Evolutionary conservation across 2,113 vertebrate species (phyloP), one percentile per base, ranked within the genome.

Genomic region (Heterotilapia buettikoferi): DNA sequence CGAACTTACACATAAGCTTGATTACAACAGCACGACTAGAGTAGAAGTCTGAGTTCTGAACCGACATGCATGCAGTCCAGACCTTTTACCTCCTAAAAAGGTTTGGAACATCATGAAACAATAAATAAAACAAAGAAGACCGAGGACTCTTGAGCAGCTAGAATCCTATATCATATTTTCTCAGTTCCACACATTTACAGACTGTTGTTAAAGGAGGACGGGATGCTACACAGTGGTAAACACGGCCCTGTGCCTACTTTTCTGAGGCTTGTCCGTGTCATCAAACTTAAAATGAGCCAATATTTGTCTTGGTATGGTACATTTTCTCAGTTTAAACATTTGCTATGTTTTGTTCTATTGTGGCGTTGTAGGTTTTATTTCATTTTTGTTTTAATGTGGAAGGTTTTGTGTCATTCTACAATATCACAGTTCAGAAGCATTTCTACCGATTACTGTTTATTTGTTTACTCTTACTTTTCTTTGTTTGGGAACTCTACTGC

Each of bases 161-260:
- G 14, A 31, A 19, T 61, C 57, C 16, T 61, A 61, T 3, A 33
- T 33, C 26, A 54, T 21, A 11, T 54, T 53, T 53, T 53, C n/a
- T 54, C n/a, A 61, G 9, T 61, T 1, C 0, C 29, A 61, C 57
- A 33, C 16, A 61, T 61, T 33, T 33, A 33, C 57, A 61, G 16
- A 61, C 57, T 33, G 5, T 19, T 61, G 57, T 61, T 33, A 61
- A 10, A 1, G 5, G 57, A 61, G 24, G 16, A 33, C 0, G 0
- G 57, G 57, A 18, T 61, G 57, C 26, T 33, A 31, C 8, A 33
- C 26, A 61, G 57, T 61, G 57, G 57, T 61, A 61, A 61, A 33
- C 29, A 61, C 1, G 16, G 29, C 16, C 6, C 57, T 33, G 14
- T 61, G 3, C 29, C 57, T 6, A 19, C 57, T 6, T 33, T 31